Evolutionary conservation across 2,797 vertebrate genomes (phyloP), one percentile per base, ranked within the genome.

Genomic region (Hafferia zeledoni): DNA sequence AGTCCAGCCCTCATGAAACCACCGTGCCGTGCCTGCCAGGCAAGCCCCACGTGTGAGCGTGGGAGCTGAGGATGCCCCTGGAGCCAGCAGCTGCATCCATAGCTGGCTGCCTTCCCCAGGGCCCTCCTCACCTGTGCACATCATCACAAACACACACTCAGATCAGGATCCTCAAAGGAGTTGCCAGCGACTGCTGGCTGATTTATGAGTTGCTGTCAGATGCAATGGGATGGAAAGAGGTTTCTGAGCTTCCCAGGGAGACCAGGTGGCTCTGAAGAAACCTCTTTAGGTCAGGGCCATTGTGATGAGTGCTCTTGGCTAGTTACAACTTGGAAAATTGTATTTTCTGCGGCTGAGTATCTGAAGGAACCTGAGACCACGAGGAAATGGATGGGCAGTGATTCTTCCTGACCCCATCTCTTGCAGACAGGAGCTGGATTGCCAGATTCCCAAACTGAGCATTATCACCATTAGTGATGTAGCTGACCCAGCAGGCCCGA

Each of bases 131-230:
- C 94, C 94, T 94, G 94, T 4, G 11, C 82, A 10, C 49, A 16
- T 41, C 72, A 30, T 11, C 1, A 2, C 84, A 31, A 82, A 70
- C 1, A 0, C 71, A 59, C 68, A 81, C 61, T 10, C 41, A 25
- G 68, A 13, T 72, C 46, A 10, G 50, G 35, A n/a, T 20, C 80
- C 89, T 94, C 89, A 63, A 76, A 97, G 94, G 59, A 61, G 56
- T 24, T 90, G 91, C 87, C 92, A 67, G 83, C 18, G n/a, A 10
- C 84, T 67, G 71, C 8, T 0, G 43, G 50, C 39, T 89, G 95
- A 96, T 96, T 94, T 91, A 96, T 41, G 82, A 83, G 89, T 6
- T 79, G 79, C 76, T 86, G 94, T 83, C 83, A 67, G 91, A 47
- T 65, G 64, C 0, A 4, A 30, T 31, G 50, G 0, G 11, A 86